Base-by-base conservation (phyloP, 1,140 invertebrate species). In the Lepidurus packardi region DNA sequence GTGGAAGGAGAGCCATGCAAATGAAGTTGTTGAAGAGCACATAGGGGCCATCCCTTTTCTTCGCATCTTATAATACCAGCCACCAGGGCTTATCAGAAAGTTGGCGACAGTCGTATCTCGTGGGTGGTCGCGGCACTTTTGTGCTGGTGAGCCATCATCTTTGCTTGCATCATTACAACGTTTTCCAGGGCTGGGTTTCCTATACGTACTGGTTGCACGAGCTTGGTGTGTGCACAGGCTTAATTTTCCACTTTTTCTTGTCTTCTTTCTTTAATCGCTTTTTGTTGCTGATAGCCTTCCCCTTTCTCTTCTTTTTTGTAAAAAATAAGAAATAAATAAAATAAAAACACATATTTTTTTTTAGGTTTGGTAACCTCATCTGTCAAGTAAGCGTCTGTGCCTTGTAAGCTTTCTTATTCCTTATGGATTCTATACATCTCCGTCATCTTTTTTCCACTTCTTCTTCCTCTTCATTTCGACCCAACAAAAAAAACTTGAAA, bases 101-200 rank as follows among this genome's bases (percentile, higher is more conserved):
- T 65, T 65, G 53, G 53, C 53, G 53, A 65, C 53, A 65, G 53
- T 65, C 53, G 21, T 0, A 65, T 65, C 53, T 65, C 53, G 53
- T 65, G 53, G 53, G 53, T 65, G 53, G 53, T 65, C 53, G 53
- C 53, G 53, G 53, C 53, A 65, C 53, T 65, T 65, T 65, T 65
- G 53, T 65, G 53, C 53, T 65, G 53, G 53, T 65, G 53, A 65
- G 53, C 53, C 53, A 65, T 65, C 53, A 65, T 21, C 53, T 65
- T 65, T 65, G 53, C 53, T 65, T 65, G 53, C 53, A 65, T 65
- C 53, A 65, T 21, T 65, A 21, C 53, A 65, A n/a, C 53, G 47
- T 65, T 65, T 65, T 65, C 21, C 21, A 65, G 53, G 53, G 53
- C 53, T 21, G 53, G 53, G 53, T 65, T 65, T 65, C 53, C 53